These are phyloP conservation scores for Orthosia gothica DNA, from an alignment of 2,888 invertebrate species.

Conservation along the genomic window DNA sequence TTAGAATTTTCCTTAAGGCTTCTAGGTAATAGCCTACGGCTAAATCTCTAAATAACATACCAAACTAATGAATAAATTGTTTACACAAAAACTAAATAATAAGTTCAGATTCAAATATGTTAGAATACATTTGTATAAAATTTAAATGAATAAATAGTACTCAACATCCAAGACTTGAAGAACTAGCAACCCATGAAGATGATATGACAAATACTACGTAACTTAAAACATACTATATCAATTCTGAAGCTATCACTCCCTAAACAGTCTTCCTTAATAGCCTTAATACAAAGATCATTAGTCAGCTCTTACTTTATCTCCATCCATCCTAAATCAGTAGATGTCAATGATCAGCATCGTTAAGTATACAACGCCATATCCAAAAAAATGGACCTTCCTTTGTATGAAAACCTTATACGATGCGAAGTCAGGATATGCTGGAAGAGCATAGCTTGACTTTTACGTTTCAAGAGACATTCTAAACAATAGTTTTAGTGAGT, in stretches of 20 bases:
- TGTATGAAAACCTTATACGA: not conserved
- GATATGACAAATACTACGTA: not conserved
- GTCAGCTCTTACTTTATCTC: constrained; percentile 46
- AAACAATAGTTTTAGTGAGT: constrained; percentile 77
- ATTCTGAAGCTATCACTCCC: constrained; percentile 14
- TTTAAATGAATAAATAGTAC: not conserved
- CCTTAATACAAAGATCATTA: constrained; percentile 56
- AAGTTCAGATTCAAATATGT: not conserved
- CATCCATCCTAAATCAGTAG: constrained; percentile 60
- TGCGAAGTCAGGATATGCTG: not conserved
- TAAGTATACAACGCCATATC: constrained; percentile 59
- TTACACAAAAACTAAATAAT: not conserved
- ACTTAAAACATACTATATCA: constrained; percentile 21
- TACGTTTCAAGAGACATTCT: constrained; percentile 59
- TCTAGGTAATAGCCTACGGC: too few species aligned
- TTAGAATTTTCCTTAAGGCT: not conserved
- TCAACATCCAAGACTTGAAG: not conserved
- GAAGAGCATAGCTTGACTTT: not conserved
- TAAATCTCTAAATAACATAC: not conserved
- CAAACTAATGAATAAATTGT: not conserved
- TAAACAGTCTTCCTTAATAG: constrained; percentile 26
- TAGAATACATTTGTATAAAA: not conserved
- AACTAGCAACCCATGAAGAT: not conserved
- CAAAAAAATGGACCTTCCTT: not conserved
- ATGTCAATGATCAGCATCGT: constrained; percentile 74